Evolutionary conservation across 2,797 vertebrate genomes (phyloP), one percentile per base, ranked within the genome.

Genomic region (Molossus alvarezi): DNA sequence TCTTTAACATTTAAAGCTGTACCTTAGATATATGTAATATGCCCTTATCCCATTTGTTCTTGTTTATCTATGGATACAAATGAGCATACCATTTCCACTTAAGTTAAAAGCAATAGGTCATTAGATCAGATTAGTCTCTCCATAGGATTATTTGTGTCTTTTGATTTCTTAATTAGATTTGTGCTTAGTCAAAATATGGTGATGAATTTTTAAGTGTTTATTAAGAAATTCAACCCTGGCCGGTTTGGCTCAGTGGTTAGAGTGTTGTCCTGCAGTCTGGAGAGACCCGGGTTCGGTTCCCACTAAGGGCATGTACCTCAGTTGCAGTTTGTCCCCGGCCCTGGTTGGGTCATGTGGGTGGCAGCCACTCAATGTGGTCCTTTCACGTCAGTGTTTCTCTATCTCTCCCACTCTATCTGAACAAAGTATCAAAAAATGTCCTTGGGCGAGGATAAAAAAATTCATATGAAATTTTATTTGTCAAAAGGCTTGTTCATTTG

Each of bases 401-500:
- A 33, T 33, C 33, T 33, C 33, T 33, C 33, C 33, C 33, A 33
- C 33, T 2, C 33, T 33, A 33, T 33, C 33, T 33, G 33, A 33
- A 33, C 33, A 33, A 33, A 33, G 33, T 33, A 33, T 33, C 33
- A 33, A 33, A 33, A 33, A 33, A 33, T 33, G 33, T 33, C 33
- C 33, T 33, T 33, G 33, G 33, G 33, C 33, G 33, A 33, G 33
- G 33, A 33, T 33, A 33, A 33, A 33, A 33, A 33, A 33, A 33
- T 85, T 83, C 27, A 67, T 11, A 7, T 51, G 67, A 93, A 62
- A 41, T 60, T 93, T 3, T 29, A 10, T 88, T 95, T 69, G 37
- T 95, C 83, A 67, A 81, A 88, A 82, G 41, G 33, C 73, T 91
- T 95, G 21, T 53, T 88, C 77, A 37, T 29, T 90, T 80, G 27